Evolutionary conservation across 2,797 vertebrate genomes (phyloP), one percentile per base, ranked within the genome.

Genomic region (Tiaroga cobitis): DNA sequence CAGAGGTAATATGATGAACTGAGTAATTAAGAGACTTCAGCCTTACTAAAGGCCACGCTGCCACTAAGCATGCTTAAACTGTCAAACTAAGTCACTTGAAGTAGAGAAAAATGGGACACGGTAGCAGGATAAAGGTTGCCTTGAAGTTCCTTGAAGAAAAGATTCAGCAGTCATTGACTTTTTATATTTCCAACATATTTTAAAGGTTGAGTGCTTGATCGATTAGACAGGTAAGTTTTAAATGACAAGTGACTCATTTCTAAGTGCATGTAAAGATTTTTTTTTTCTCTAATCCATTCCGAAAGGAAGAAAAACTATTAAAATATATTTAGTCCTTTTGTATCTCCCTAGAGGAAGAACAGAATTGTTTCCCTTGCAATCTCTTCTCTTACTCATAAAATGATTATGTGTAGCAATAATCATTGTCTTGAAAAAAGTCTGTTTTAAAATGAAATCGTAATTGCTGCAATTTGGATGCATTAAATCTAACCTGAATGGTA

Each of bases 381-480:
- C 10, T 46, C 49, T 59, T 41, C 68, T 81, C 67, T 29, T 59
- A 56, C 88, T 86, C 80, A 82, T 88, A 90, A 88, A 90, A 85
- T 78, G 77, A 82, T 82, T 80, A 86, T 88, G 68, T 83, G 73
- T 90, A 65, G 85, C 77, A 59, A 82, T 85, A 92, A 91, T 94
- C 82, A 91, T 90, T 67, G 32, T 51, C 92, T 90, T 89, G 56
- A 87, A 87, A 85, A 82, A 89, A 80, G 70, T 80, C 74, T 90
- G 54, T 90, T 93, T 90, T 88, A 90, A 86, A 92, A 91, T 84
- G 87, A 84, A 76, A 83, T 51, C 41, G 79, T 92, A 88, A 94
- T 93, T 94, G 90, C 75, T 91, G 90, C 90, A 92, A 95, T 95
- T 94, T 92, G 85, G 86, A 63, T 87, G 74, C 85, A 93, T 95